Percentiles rank a stretch among this genome's conserved stretches.
Conservation (phyloP, 2,113 vertebrate genomes). For the Sebastes fasciatus region DNA sequence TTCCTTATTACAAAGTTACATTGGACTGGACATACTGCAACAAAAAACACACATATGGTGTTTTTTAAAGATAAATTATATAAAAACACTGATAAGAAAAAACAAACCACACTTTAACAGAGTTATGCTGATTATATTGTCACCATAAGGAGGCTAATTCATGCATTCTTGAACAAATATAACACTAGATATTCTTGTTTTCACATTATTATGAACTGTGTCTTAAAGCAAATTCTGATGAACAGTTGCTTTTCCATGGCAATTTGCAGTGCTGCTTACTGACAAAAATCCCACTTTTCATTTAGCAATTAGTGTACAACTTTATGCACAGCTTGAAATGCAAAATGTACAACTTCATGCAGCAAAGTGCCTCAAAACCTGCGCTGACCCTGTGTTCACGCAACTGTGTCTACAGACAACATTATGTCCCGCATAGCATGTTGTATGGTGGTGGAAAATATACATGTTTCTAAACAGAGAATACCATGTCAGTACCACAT, state of each 20-base stretch:
- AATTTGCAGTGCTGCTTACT: too few relatives aligned
- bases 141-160: too few relatives aligned
- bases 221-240: background rate
- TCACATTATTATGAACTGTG: background rate
- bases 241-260: too few relatives aligned
- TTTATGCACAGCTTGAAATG: background rate
- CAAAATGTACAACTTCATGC: background rate
- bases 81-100: too few relatives aligned
- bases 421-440: background rate
- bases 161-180: background rate
- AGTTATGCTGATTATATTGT: too few relatives aligned
- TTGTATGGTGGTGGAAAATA: background rate
- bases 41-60: too few relatives aligned
- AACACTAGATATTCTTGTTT: background rate
- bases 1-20: too few relatives aligned
- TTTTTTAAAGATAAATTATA: too few relatives aligned
- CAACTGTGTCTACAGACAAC: slow-evolving; percentile 28
- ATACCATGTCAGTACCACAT: background rate
- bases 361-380: background rate
- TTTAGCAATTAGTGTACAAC: too few relatives aligned
- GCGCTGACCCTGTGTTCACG: background rate
- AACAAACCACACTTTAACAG: too few relatives aligned
- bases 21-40: too few relatives aligned
- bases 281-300: too few relatives aligned
- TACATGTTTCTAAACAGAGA: background rate